These are phyloP conservation scores for Tigriopus californicus DNA, from an alignment of 2,888 invertebrate genomes.

Conservation along the genomic window DNA sequence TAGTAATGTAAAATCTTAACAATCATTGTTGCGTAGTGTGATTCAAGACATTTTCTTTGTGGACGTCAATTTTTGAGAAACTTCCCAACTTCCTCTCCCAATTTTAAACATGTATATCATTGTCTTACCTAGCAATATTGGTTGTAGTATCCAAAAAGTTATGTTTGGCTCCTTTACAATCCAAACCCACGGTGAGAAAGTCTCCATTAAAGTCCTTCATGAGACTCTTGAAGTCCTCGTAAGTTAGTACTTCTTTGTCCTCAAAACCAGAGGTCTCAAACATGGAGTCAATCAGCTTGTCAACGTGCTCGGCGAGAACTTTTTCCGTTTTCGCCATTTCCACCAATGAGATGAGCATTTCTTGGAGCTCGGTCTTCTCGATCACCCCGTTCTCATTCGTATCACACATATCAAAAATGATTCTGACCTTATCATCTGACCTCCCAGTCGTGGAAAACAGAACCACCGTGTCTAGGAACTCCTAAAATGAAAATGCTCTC, in stretches of 20 bases:
- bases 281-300: constrained; percentile 81
- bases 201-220: constrained; percentile 91
- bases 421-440: constrained; percentile 74
- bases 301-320: constrained; percentile 59
- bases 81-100: background rate
- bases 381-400: constrained; percentile 81
- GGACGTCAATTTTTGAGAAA: no score
- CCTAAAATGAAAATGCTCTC: constrained; percentile 26
- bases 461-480: constrained; percentile 79
- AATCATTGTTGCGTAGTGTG: no score
- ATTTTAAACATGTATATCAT: background rate
- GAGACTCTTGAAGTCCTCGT: constrained; percentile 77
- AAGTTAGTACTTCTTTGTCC: constrained; percentile 66
- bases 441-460: constrained; percentile 64
- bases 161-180: constrained; percentile 83
- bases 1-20: no score
- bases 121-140: constrained; percentile 48
- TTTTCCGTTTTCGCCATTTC: constrained; percentile 77
- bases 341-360: constrained; percentile 74
- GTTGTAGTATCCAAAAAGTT: constrained; percentile 84
- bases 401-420: constrained; percentile 93
- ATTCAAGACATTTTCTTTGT: no score
- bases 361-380: constrained; percentile 63
- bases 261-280: constrained; percentile 75
- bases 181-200: constrained; percentile 77